A percentile compares a stretch with the other conserved stretches of the same genome.
phyloP scores from a whole-genome alignment of 2,888 invertebrate genomes.

The Thereva nobilitata region DNA sequence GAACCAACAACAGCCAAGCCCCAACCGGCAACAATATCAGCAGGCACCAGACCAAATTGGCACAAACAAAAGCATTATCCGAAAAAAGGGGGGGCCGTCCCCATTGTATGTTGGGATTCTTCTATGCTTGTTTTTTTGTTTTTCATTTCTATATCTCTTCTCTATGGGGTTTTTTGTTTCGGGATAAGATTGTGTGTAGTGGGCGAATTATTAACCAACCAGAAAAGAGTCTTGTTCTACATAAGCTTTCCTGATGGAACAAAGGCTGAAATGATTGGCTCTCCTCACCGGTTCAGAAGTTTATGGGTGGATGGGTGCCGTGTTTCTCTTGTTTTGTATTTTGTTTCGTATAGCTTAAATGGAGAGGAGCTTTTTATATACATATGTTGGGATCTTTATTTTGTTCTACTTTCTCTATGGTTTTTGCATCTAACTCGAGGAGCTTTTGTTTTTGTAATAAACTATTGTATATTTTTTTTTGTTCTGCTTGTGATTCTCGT shows the following conservation, averaged over 20 bases:
- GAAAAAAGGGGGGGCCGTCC: too few species aligned
- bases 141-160: neutral
- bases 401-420: too few species aligned
- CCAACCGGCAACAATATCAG: too few species aligned
- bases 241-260: constrained; percentile 7
- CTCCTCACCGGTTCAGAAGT: neutral
- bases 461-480: too few species aligned
- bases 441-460: neutral
- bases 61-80: neutral
- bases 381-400: neutral
- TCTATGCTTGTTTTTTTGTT: neutral
- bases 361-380: neutral
- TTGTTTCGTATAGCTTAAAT: too few species aligned
- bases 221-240: constrained; percentile 9
- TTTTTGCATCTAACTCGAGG: too few species aligned
- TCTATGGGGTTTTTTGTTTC: neutral
- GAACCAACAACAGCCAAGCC: too few species aligned
- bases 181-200: too few species aligned
- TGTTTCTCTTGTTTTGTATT: too few species aligned
- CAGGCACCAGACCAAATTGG: neutral
- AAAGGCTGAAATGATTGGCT: constrained; percentile 14
- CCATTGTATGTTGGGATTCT: neutral
- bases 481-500: too few species aligned
- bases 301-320: neutral
- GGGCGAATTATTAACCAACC: constrained; percentile 4